phyloP scores from a whole-genome alignment of 2,797 vertebrate genomes.

The Spinus olivaceus region DNA sequence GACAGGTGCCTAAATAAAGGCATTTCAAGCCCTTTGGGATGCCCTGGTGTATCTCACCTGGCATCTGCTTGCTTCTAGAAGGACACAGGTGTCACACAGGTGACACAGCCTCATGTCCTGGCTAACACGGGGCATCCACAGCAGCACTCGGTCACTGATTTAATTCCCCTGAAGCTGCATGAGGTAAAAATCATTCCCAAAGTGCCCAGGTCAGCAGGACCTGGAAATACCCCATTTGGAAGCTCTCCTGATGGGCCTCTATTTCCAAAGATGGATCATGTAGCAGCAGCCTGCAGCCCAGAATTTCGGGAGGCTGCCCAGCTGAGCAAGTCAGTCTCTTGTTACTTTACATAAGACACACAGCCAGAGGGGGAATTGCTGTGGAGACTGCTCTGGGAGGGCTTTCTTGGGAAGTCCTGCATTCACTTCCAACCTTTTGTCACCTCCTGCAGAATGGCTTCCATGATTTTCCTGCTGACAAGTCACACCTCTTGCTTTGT shows the following conservation, averaged over 20 bases:
- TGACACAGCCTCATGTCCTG: neutral
- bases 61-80: neutral
- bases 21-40: neutral
- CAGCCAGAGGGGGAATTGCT: neutral
- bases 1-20: neutral
- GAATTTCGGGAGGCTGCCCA: neutral
- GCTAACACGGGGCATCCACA: neutral
- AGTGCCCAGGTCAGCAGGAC: neutral
- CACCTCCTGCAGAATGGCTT: neutral
- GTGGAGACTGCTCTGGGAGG: neutral
- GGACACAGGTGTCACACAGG: neutral
- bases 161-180: neutral
- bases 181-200: neutral
- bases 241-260: rapidly evolving
- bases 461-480: conserved; percentile 3
- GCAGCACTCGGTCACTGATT: neutral
- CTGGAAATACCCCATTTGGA: neutral
- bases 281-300: neutral
- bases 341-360: neutral
- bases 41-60: neutral
- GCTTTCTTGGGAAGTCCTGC: neutral
- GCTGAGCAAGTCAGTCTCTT: neutral
- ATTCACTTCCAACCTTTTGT: neutral
- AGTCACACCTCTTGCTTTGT: neutral
- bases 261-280: neutral